Evolutionary conservation across 64 coral and sea anemone species (phyloP).

Genomic region (Porites australiensis): DNA sequence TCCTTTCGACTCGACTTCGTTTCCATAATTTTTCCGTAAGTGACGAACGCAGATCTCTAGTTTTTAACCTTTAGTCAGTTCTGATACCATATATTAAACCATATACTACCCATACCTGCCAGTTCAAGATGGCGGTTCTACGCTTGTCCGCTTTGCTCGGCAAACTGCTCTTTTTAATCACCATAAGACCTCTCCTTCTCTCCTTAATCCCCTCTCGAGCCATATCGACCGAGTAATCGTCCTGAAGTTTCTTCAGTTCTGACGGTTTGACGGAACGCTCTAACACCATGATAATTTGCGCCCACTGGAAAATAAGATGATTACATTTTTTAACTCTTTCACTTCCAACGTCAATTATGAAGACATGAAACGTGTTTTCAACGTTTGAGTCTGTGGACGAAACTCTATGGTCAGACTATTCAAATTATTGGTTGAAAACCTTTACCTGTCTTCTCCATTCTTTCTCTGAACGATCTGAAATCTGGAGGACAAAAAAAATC

Average conservation of each 20-base stretch:
- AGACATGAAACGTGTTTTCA: no score
- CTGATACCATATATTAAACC: no score
- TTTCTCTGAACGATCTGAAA: slow-evolving; percentile 92
- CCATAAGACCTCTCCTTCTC: slow-evolving; percentile 83
- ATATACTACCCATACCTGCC: slow-evolving; percentile 69
- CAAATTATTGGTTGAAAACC: neutral
- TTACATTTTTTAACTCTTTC: no score
- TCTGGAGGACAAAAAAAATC: slow-evolving; percentile 16
- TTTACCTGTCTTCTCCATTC: slow-evolving; percentile 96
- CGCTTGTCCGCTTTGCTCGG: slow-evolving; percentile 75
- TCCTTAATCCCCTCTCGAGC: slow-evolving; percentile 9
- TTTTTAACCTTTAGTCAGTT: no score
- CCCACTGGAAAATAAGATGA: slow-evolving; percentile 60
- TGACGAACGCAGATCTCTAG: no score
- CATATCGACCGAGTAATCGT: slow-evolving; percentile 86
- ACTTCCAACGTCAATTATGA: no score
- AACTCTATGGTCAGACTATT: neutral
- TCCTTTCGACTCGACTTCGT: no score
- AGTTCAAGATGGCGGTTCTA: slow-evolving; percentile 76
- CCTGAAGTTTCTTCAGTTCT: slow-evolving; percentile 75
- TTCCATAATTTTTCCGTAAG: no score
- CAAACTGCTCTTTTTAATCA: slow-evolving; percentile 80
- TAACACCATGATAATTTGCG: slow-evolving; percentile 89
- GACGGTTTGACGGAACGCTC: slow-evolving; percentile 68
- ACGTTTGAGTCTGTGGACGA: no score